Evolutionary conservation across 1,140 invertebrate genomes (phyloP).

Genomic region (Cotesia glomerata): DNA sequence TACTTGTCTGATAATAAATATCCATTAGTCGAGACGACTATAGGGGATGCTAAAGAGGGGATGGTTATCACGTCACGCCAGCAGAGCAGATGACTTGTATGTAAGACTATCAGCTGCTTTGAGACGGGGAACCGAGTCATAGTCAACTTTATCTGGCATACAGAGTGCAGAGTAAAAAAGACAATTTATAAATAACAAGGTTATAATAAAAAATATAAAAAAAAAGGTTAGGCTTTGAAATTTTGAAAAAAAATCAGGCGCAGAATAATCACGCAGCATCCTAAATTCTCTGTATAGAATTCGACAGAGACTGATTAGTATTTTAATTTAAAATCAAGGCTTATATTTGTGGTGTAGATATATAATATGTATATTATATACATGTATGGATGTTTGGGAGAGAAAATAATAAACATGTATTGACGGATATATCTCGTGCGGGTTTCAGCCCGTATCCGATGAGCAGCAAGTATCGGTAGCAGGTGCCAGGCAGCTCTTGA

Average conservation of each 20-base stretch:
- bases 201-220: too few species aligned
- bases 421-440: neutral
- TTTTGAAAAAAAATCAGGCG: too few species aligned
- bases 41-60: conserved; percentile 32
- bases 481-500: conserved; percentile 21
- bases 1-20: conserved; percentile 31
- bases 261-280: too few species aligned
- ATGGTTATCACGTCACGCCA: conserved; percentile 35
- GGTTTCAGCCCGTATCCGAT: neutral
- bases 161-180: too few species aligned
- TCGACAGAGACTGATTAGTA: too few species aligned
- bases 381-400: too few species aligned
- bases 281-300: too few species aligned
- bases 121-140: neutral
- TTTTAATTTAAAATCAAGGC: too few species aligned
- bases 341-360: too few species aligned
- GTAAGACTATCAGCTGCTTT: conserved; percentile 22
- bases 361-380: too few species aligned
- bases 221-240: too few species aligned
- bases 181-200: too few species aligned
- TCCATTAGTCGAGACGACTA: conserved; percentile 24
- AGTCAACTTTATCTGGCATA: neutral
- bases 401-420: neutral
- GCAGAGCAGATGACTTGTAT: conserved; percentile 22
- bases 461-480: conserved; percentile 29